These are phyloP conservation scores for Taeniopygia guttata DNA, from an alignment of 2,797 vertebrate species.

Conservation along the genomic window DNA sequence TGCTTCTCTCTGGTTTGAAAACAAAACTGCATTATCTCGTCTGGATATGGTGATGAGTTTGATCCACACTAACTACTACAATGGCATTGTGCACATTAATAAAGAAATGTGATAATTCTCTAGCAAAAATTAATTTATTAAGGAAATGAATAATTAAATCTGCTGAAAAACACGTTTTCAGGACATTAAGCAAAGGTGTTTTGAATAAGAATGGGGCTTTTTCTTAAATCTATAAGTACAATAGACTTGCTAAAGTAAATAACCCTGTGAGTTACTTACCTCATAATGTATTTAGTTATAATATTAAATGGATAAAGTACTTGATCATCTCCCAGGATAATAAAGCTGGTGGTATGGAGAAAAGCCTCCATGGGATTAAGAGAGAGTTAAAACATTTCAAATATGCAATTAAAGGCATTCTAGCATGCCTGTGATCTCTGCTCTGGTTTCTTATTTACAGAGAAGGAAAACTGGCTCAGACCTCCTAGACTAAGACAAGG, in stretches of 20 bases:
- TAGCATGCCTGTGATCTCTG: conserved; percentile 58
- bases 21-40: neutral
- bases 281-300: conserved; percentile 44
- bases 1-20: neutral
- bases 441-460: conserved; percentile 60
- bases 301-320: conserved; percentile 54
- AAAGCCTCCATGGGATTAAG: neutral
- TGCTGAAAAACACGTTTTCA: neutral
- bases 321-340: conserved; percentile 50
- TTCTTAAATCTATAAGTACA: conserved; percentile 32
- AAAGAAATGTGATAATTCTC: conserved; percentile 6
- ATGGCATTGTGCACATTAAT: neutral
- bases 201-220: conserved; percentile 12
- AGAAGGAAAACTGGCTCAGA: conserved; percentile 73
- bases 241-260: conserved; percentile 56
- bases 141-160: conserved; percentile 39
- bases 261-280: conserved; percentile 25
- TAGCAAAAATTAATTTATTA: conserved; percentile 61
- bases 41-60: neutral
- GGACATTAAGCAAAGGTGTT: conserved; percentile 25
- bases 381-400: conserved; percentile 40
- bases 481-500: conserved; percentile 68
- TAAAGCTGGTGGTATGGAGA: conserved; percentile 41
- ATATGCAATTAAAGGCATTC: conserved; percentile 56
- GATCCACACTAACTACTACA: neutral